A percentile compares a stretch with the other conserved stretches of the same genome.
phyloP scores from a whole-genome alignment of 2,113 vertebrate species.

The Gymnogyps californianus region DNA sequence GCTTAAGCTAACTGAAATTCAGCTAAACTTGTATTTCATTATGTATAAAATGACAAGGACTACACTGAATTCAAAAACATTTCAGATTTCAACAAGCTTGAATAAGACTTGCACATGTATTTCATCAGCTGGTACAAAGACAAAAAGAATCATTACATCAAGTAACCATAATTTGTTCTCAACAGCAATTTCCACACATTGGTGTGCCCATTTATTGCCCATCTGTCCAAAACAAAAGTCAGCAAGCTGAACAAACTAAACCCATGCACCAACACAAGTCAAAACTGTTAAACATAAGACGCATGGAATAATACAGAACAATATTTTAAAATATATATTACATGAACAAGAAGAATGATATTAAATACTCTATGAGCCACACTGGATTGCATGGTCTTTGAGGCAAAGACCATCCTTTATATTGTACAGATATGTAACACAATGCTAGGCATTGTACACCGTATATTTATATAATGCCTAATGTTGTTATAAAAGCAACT shows the following conservation, averaged over 20 bases:
- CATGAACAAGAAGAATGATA: neutral
- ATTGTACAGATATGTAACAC: neutral
- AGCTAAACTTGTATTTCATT: neutral
- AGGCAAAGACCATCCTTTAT: neutral
- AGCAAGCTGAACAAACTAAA: neutral
- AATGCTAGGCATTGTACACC: neutral
- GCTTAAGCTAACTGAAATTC: neutral
- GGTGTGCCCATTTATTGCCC: neutral
- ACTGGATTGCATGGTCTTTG: neutral
- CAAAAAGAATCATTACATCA: neutral
- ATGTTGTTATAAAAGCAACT: neutral
- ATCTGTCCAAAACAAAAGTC: neutral
- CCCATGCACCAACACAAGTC: neutral
- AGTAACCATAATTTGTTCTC: neutral
- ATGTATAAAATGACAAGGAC: neutral
- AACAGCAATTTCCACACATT: neutral
- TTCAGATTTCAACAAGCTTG: neutral
- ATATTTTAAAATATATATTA: neutral
- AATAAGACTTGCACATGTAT: neutral
- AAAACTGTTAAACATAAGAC: neutral
- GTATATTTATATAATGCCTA: neutral
- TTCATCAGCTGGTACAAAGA: neutral
- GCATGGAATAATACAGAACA: neutral
- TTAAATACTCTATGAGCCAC: neutral
- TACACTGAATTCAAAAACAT: neutral